Conservation (phyloP, 2,113 vertebrate species). For the Aegotheles bennettii region DNA sequence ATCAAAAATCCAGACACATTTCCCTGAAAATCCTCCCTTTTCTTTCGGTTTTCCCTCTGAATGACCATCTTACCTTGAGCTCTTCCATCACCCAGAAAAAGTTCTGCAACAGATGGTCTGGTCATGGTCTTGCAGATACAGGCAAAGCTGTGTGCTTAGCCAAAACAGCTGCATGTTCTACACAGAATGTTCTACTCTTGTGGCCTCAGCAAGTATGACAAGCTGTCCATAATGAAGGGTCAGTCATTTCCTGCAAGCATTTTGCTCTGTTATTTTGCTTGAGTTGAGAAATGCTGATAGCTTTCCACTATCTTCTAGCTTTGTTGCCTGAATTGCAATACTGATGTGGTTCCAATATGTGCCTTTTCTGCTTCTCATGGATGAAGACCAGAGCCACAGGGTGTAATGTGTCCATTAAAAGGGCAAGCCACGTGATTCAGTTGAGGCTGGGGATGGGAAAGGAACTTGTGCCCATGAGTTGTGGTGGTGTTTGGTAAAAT, state of each 20-base stretch:
- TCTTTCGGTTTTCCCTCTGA: neutral
- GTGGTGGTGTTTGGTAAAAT: neutral
- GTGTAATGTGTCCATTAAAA: neutral
- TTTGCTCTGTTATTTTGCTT: neutral
- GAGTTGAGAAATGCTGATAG: neutral
- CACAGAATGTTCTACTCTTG: neutral
- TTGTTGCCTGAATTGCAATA: neutral
- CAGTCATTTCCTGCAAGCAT: neutral
- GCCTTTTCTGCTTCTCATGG: neutral
- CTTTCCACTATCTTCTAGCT: neutral
- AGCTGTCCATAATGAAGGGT: neutral
- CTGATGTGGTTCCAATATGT: fast-evolving
- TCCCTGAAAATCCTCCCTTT: neutral
- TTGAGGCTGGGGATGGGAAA: neutral
- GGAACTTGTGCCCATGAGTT: fast-evolving
- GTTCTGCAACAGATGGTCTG: neutral
- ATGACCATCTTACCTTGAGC: neutral
- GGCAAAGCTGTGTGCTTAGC: neutral
- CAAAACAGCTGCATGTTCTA: neutral
- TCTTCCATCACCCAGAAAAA: neutral
- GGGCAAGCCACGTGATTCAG: fast-evolving
- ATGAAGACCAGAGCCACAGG: neutral
- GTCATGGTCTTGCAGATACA: neutral
- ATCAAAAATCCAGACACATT: neutral
- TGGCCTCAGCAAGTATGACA: neutral